Conservation (phyloP, 2,888 invertebrate genomes). For the Melitaea athalia region DNA sequence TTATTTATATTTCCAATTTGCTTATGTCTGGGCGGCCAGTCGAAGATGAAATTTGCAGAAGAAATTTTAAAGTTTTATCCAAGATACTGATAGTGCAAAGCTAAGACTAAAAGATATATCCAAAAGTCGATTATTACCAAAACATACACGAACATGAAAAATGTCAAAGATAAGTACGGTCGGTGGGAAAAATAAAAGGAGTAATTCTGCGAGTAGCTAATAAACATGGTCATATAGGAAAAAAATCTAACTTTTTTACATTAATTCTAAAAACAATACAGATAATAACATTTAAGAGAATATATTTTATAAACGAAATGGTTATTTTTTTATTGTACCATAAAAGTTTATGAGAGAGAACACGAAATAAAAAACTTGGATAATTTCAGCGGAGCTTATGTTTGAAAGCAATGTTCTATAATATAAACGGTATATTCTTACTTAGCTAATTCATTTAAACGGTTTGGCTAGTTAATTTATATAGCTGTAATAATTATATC, state of each 20-base stretch:
- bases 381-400: slow-evolving; percentile 2
- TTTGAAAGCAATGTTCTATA: neutral
- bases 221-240: neutral
- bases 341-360: slow-evolving; percentile 4
- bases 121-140: no score
- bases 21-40: no score
- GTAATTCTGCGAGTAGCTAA: neutral
- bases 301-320: slow-evolving; percentile 6
- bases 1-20: no score
- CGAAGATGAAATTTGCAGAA: no score
- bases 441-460: neutral
- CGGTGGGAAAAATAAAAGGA: no score
- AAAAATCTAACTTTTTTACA: neutral
- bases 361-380: slow-evolving; percentile 1
- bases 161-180: no score
- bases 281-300: slow-evolving; percentile 7
- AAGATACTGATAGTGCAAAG: no score
- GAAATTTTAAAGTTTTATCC: no score
- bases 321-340: slow-evolving; percentile 7
- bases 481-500: no score
- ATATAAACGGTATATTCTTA: neutral
- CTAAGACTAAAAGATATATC: no score
- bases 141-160: no score
- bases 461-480: neutral
- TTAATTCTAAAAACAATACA: neutral